Percentiles rank a stretch among this genome's conserved stretches.
phyloP scores from a whole-genome alignment of 1,140 invertebrate species.

The Maconellicoccus hirsutus region DNA sequence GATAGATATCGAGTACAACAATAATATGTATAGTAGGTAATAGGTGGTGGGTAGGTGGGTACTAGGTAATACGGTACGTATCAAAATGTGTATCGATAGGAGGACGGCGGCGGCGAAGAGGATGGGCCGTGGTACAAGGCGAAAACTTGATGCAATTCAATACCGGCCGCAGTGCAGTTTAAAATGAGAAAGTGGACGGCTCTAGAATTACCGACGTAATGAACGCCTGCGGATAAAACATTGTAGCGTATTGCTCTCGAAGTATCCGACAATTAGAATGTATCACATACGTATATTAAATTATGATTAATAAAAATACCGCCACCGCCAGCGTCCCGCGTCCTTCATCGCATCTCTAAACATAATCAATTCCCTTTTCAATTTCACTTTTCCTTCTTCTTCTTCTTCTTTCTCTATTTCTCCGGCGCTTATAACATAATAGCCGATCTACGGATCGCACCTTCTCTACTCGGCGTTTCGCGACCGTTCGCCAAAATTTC shows the following conservation, averaged over 20 bases:
- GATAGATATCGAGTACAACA: too few relatives aligned
- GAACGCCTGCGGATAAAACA: not conserved
- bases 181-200: constrained; percentile 2
- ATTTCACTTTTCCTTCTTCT: not conserved
- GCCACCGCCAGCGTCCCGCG: not conserved
- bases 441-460: too few relatives aligned
- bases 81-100: too few relatives aligned
- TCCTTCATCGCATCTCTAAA: not conserved
- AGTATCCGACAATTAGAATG: constrained; percentile 4
- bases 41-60: too few relatives aligned
- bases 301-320: constrained; percentile 4
- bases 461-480: too few relatives aligned
- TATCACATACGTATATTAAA: not conserved
- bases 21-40: too few relatives aligned
- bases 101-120: too few relatives aligned
- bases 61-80: too few relatives aligned
- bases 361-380: not conserved
- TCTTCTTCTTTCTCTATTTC: not conserved
- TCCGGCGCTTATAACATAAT: too few relatives aligned
- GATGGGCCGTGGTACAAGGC: not conserved
- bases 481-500: too few relatives aligned
- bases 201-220: constrained; percentile 5
- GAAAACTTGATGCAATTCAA: not conserved
- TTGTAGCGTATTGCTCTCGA: not conserved
- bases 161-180: not conserved